phyloP scores from a whole-genome alignment of 1,140 invertebrate genomes.

The Nebria ingens region DNA sequence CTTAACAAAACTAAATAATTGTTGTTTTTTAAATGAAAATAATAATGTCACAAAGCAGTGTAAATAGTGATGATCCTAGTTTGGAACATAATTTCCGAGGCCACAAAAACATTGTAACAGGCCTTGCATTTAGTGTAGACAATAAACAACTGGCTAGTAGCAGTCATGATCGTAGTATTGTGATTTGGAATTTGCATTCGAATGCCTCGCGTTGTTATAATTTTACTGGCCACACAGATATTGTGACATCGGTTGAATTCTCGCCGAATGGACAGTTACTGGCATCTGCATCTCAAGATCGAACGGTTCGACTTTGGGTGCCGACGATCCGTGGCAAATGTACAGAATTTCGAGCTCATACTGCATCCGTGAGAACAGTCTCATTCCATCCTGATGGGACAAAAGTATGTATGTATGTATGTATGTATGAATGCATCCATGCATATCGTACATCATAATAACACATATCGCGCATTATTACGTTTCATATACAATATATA shows the following conservation, averaged over 20 bases:
- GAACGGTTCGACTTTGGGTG: constrained; percentile 76
- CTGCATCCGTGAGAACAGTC: constrained; percentile 64
- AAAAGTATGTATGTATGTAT: constrained; percentile 37
- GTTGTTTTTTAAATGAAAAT: constrained; percentile 52
- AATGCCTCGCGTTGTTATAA: constrained; percentile 48
- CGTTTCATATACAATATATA: no score
- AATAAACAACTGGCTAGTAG: constrained; percentile 64
- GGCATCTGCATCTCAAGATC: constrained; percentile 72
- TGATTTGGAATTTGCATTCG: constrained; percentile 67
- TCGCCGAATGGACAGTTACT: constrained; percentile 69
- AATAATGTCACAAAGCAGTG: constrained; percentile 20
- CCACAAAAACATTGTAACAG: constrained; percentile 61
- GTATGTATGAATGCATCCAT: not conserved
- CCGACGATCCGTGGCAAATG: constrained; percentile 67
- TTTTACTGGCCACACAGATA: constrained; percentile 53
- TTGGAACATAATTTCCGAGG: constrained; percentile 71
- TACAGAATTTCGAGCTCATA: constrained; percentile 69
- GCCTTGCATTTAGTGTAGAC: constrained; percentile 65
- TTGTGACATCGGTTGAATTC: constrained; percentile 56
- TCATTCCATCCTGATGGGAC: constrained; percentile 68
- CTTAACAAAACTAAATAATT: constrained; percentile 64
- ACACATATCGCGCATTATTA: no score
- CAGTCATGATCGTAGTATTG: constrained; percentile 63
- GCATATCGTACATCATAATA: no score
- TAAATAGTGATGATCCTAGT: constrained; percentile 23